Conservation (phyloP, 2,113 vertebrate genomes). For the Silurus asotus region DNA sequence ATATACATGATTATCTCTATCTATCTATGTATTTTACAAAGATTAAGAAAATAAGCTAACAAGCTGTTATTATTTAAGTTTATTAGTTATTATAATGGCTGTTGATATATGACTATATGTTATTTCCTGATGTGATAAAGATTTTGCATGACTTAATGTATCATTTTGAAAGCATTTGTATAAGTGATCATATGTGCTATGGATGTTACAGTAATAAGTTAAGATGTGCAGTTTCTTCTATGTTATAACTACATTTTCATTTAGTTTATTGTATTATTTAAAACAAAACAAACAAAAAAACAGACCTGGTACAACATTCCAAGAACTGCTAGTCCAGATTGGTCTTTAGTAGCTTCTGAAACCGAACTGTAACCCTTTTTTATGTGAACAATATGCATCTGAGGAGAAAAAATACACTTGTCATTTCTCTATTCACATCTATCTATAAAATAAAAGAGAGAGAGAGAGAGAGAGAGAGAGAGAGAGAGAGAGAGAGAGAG, state of each 20-base stretch:
- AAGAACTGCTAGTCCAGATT: constrained; percentile 75
- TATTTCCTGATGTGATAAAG: neutral
- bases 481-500: neutral
- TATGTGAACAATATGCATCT: constrained; percentile 86
- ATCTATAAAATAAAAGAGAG: neutral
- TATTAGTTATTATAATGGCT: neutral
- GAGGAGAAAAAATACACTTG: neutral
- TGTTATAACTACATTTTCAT: neutral
- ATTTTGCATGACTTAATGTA: neutral
- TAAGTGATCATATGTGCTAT: neutral
- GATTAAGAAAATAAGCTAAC: neutral
- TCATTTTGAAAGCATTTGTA: neutral
- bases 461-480: neutral
- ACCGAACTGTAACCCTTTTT: constrained; percentile 57
- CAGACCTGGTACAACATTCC: constrained; percentile 81
- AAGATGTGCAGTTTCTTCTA: neutral
- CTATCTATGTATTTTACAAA: too few species aligned
- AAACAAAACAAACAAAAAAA: neutral
- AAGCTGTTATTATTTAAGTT: neutral
- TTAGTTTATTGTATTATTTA: constrained; percentile 17
- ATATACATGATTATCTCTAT: too few species aligned
- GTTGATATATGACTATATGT: neutral
- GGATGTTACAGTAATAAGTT: neutral
- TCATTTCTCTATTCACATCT: too few species aligned
- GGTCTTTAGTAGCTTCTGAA: constrained; percentile 46